phyloP scores from a whole-genome alignment of 92 coral and sea anemone genomes.

The Phenganax marumi region DNA sequence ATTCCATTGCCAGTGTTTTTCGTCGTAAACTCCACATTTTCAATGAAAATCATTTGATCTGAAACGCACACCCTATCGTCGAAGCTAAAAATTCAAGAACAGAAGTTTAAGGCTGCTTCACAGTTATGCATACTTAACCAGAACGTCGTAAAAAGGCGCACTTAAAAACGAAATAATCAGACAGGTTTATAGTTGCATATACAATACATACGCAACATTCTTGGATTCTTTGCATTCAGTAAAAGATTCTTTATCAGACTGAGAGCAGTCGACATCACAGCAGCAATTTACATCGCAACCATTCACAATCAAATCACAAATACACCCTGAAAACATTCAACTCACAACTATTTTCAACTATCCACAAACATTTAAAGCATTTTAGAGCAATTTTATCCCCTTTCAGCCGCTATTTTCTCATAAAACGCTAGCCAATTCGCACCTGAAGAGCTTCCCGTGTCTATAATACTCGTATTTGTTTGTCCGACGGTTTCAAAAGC shows the following conservation, averaged over 20 bases:
- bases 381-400: background rate
- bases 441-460: slow-evolving; percentile 38
- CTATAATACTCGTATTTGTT: slow-evolving; percentile 4
- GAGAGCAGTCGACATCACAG: slow-evolving; percentile 85
- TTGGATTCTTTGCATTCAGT: slow-evolving; percentile 74
- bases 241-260: slow-evolving; percentile 74
- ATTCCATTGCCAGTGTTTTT: slow-evolving; percentile 82
- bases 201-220: slow-evolving; percentile 60
- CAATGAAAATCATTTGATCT: slow-evolving; percentile 63
- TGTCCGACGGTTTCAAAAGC: background rate
- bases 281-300: slow-evolving; percentile 92
- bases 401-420: no score
- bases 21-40: slow-evolving; percentile 72
- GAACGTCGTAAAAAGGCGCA: background rate
- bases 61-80: slow-evolving; percentile 91
- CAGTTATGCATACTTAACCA: no score
- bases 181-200: background rate
- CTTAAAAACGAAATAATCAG: background rate
- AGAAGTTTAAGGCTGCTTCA: background rate
- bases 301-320: slow-evolving; percentile 90
- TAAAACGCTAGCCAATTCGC: slow-evolving; percentile 7
- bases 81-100: slow-evolving; percentile 47
- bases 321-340: slow-evolving; percentile 63
- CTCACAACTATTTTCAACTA: background rate
- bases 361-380: background rate